A percentile compares a stretch with the other conserved stretches of the same genome.
Evolutionary conservation across 1,140 invertebrate species (phyloP).

Genomic region (Nephotettix cincticeps): DNA sequence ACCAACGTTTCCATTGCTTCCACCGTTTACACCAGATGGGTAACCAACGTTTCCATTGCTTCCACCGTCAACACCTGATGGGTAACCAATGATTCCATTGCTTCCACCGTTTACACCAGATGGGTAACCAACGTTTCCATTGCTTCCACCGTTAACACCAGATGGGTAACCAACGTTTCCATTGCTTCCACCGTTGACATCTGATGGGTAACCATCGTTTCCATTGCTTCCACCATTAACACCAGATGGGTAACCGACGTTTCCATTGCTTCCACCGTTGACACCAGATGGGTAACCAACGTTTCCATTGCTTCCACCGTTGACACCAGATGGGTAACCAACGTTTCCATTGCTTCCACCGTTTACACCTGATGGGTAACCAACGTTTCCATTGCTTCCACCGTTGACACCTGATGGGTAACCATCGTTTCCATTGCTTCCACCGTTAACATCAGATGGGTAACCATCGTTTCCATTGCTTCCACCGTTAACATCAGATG

Average conservation of each 20-base stretch:
- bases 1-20: conserved; percentile 2
- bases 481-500: conserved; percentile 37
- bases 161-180: conserved; percentile 1
- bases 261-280: conserved; percentile 13
- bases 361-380: conserved; percentile 40
- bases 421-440: conserved; percentile 41
- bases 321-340: conserved; percentile 35
- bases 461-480: conserved; percentile 7
- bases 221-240: conserved; percentile 21
- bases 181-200: background rate
- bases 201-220: conserved; percentile 1
- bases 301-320: conserved; percentile 30
- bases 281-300: conserved; percentile 20
- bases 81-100: conserved; percentile 11
- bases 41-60: conserved; percentile 35
- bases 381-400: conserved; percentile 39
- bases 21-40: conserved; percentile 38
- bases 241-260: conserved; percentile 41
- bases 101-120: conserved; percentile 2
- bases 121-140: conserved; percentile 34
- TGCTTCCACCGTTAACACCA: conserved; percentile 4
- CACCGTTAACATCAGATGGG: conserved; percentile 7
- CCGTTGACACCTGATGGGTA: conserved; percentile 36
- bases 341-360: conserved; percentile 37
- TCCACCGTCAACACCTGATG: conserved; percentile 18